Evolutionary conservation across 2,888 invertebrate species (phyloP).

Genomic region (Argynnis bischoffii): DNA sequence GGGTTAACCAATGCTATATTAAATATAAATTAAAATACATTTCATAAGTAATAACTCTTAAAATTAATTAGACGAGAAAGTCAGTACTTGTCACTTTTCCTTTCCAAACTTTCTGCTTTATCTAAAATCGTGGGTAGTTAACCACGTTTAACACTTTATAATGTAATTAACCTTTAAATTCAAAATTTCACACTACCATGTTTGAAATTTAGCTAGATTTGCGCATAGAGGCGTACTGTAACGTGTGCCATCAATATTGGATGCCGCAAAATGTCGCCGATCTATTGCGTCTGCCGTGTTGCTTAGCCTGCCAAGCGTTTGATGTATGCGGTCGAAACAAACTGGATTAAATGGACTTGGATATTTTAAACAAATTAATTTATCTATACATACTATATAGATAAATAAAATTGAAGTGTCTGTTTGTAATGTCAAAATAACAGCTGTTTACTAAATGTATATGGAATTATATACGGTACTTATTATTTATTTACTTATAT

Average conservation of each 20-base stretch:
- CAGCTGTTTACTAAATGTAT: too few species aligned
- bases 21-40: too few species aligned
- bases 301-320: constrained; percentile 29
- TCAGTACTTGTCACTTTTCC: too few species aligned
- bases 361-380: constrained; percentile 7
- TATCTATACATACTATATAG: neutral
- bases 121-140: too few species aligned
- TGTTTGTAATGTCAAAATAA: too few species aligned
- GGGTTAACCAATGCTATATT: too few species aligned
- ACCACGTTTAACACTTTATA: neutral
- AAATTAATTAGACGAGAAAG: too few species aligned
- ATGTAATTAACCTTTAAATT: neutral
- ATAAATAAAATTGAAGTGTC: neutral
- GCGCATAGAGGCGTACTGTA: constrained; percentile 10
- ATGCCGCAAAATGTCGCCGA: constrained; percentile 31
- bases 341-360: constrained; percentile 16
- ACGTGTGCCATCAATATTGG: constrained; percentile 30
- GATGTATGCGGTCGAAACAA: constrained; percentile 22
- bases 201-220: constrained; percentile 34
- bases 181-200: neutral
- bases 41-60: too few species aligned
- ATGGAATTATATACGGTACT: too few species aligned
- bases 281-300: constrained; percentile 28
- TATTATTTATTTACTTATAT: too few species aligned
- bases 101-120: too few species aligned